Evolutionary conservation across 1,140 invertebrate genomes (phyloP).

Genomic region (Whitmania pigra): DNA sequence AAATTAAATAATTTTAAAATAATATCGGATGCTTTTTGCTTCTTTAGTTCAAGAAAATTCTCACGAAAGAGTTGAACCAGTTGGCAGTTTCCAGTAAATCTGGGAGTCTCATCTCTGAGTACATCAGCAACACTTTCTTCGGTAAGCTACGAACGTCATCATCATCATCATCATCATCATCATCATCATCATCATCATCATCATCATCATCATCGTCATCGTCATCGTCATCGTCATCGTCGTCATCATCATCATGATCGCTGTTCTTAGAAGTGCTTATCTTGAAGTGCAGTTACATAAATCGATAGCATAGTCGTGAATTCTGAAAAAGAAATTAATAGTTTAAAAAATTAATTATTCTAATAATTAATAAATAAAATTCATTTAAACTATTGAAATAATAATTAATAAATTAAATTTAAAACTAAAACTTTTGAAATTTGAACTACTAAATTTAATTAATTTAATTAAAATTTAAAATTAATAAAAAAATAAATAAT

Average conservation of each 20-base stretch:
- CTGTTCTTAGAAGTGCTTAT: conserved; percentile 7
- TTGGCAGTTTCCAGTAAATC: conserved; percentile 98
- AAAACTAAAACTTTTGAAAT: too few relatives aligned
- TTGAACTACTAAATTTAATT: too few relatives aligned
- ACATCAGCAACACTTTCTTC: conserved; percentile 95
- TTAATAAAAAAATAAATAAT: too few relatives aligned
- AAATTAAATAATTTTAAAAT: too few relatives aligned
- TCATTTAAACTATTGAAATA: too few relatives aligned
- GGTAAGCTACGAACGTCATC: conserved; percentile 49
- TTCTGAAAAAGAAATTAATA: too few relatives aligned
- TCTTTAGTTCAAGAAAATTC: conserved; percentile 99
- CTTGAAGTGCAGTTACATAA: neutral
- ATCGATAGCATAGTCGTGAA: neutral
- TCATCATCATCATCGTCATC: conserved; percentile 19
- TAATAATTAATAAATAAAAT: too few relatives aligned
- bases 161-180: conserved; percentile 14
- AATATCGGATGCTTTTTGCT: conserved; percentile 37
- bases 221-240: conserved; percentile 10
- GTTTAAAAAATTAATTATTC: too few relatives aligned
- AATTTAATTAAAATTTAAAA: too few relatives aligned
- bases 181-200: conserved; percentile 16
- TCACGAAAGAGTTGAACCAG: conserved; percentile 96
- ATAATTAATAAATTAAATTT: too few relatives aligned
- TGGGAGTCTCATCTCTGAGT: conserved; percentile 96
- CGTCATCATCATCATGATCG: conserved; percentile 7